Evolutionary conservation across 2,888 invertebrate genomes (phyloP), one percentile per base, ranked within the genome.

Genomic region (Caenorhabditis drosophilae): DNA sequence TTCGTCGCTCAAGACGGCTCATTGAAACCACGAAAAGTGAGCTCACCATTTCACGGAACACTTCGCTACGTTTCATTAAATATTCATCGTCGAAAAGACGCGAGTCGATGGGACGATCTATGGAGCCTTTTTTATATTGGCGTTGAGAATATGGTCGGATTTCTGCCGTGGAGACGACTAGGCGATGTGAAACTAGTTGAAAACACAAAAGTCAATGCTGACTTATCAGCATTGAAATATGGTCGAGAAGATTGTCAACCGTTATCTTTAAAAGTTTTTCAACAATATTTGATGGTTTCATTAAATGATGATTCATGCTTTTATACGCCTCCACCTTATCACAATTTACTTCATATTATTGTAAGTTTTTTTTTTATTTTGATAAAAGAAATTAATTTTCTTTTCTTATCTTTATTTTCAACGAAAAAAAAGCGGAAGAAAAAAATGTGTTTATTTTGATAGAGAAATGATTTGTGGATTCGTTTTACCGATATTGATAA

Each of bases 111-210:
- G 63, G 79, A 78, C 46, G 73, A 80, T 42, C 47, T 79, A 12
- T 73, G 76, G 67, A 70, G 72, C 26, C 66, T 76, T 15, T 77
- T 66, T 66, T 78, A 75, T 67, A 74, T 77, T 45, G 67, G 68
- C 35, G 63, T 73, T 20, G 78, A 78, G 51, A 71, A 75, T 46
- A 57, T 75, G 23, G 53, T 66, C 36, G 73, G 76, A 4, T 54
- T 60, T 40, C 36, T 78, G 46, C 76, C 75, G 11, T 77, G 75
- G 75, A 53, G 72, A 18, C 42, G 53, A 7, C 31, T 66, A 44
- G 54, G 52, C 9, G 64, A 62, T 50, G 49, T 51, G 22, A 51
- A 58, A 25, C 22, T 42, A 38, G 67, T 67, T 4, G 54, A 47
- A 18, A 44, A 63, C 16, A 47, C 40, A 1, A 63, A 63, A 22